Base-by-base conservation (phyloP, 2,888 invertebrate genomes). In the Dichetophora obliterata region DNA sequence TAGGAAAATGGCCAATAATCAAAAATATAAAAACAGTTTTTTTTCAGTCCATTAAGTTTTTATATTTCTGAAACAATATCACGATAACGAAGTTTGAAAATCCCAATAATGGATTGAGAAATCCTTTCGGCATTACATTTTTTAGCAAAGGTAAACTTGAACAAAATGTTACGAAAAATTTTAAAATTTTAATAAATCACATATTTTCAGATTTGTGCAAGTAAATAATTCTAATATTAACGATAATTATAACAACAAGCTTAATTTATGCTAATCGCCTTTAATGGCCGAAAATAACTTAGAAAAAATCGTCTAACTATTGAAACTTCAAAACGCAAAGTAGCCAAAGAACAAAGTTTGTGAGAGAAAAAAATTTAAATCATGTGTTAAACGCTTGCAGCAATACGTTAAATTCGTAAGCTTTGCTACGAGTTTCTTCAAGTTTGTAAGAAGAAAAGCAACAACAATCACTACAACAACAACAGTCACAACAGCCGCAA, bases 381-480 rank as follows among this genome's bases (percentile, higher is more conserved):
- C 78, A 76, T 78, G 78, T 81, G 80, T 81, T 78, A 79, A 78
- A 78, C 50, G 80, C 81, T 80, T 73, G 19, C 76, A 76, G 81
- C 78, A 77, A 63, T 66, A 77, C 48, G 54, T 57, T 77, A 80
- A 81, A 75, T 78, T 81, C 78, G 80, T 80, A 81, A 81, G 82
- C 80, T 81, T 78, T 50, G 24, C 22, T 22, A 50, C 50, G n/a
- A 68, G n/a, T 48, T 68, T 31, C n/a, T n/a, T n/a, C 50, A 14
- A 50, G 71, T 37, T 57, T 63, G 19, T 70, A 70, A 57, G 54
- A 27, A 52, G 34, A 27, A 70, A 52, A 54, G 19, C 54, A 54
- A 54, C 5, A 37, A 22, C 37, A 48, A 37, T n/a, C 52, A 37
- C 22, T 2, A 54, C 37, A 31, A 70, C 52, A 54, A 34, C 70